Evolutionary conservation across 2,797 vertebrate genomes (phyloP), one percentile per base, ranked within the genome.

Genomic region (Eulemur rubriventer): DNA sequence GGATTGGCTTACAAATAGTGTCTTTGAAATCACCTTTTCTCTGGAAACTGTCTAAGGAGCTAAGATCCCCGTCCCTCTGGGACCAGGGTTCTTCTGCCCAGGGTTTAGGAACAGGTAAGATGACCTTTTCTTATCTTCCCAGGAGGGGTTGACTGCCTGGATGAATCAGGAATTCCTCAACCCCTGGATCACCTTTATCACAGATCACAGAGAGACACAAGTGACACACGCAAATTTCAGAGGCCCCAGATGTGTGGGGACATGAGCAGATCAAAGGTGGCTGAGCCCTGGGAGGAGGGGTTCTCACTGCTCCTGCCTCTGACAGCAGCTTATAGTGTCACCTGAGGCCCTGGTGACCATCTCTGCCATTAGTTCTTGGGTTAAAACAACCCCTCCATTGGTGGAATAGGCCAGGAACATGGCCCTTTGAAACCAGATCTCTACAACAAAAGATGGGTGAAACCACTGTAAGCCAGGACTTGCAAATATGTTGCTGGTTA

Each of bases 91-190:
- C 43, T 69, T 72, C 76, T 90, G 63, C 76, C 35, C 17, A 72
- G 33, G 24, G 46, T 55, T 7, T 81, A 48, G 30, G 38, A 92
- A 80, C 22, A 69, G 35, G 7, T 65, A 73, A 89, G 70, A 85
- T 46, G 59, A 38, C 9, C n/a, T 92, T 95, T 91, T 46, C 86
- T 89, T 83, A 89, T 86, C 94, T 83, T 63, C 65, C 24, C 20
- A 1, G 18, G 35, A 93, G 12, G 87, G 55, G 12, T 10, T 92
- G 61, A 59, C n/a, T 63, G 57, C 8, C 16, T 88, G 61, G 69
- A 61, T 97, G 94, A 97, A 76, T 95, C 96, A 96, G 93, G 18
- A 86, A 78, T 28, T 50, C 90, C 50, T 79, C 38, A 84, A 28
- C 33, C 52, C 28, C 17, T 18, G 35, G 35, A 14, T 75, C 70